Evolutionary conservation across 64 coral and sea anemone genomes (phyloP), one percentile per base, ranked within the genome.

Genomic region (Astreopora myriophthalma): DNA sequence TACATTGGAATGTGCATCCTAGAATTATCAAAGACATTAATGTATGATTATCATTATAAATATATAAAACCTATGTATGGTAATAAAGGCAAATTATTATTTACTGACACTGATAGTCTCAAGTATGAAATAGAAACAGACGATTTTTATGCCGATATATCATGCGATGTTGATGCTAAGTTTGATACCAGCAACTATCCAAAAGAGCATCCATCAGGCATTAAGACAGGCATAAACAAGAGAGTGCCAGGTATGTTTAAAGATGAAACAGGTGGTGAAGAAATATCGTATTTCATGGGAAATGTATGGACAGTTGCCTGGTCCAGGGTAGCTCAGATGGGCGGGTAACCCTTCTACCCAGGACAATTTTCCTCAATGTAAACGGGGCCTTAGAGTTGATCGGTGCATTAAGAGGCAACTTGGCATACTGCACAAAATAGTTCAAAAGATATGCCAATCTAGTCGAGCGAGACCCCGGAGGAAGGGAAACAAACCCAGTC

Each of bases 261-360:
- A 63, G 79, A 83, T 58, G 79, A 83, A 36, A 23, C 35, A 3
- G 46, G 42, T 55, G 79, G 79, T 60, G 10, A 13, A 61, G 11
- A 83, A 58, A 83, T 83, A 26, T 60, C 79, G n/a, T 22, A 83
- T 20, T 83, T 83, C 23, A 51, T 83, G 3, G 79, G 79, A 10
- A n/a, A n/a, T n/a, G n/a, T n/a, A n/a, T n/a, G n/a, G n/a, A n/a
- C n/a, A n/a, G n/a, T n/a, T n/a, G n/a, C n/a, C n/a, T n/a, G n/a
- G n/a, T n/a, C n/a, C n/a, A n/a, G n/a, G n/a, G n/a, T n/a, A n/a
- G n/a, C n/a, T n/a, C n/a, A n/a, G n/a, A n/a, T n/a, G n/a, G n/a
- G n/a, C n/a, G n/a, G n/a, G n/a, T n/a, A n/a, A n/a, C n/a, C n/a
- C n/a, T n/a, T n/a, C n/a, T n/a, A n/a, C n/a, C n/a, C n/a, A n/a